These are phyloP conservation scores for Cynaeus angustus DNA, from an alignment of 2,888 invertebrate genomes.

Conservation along the genomic window DNA sequence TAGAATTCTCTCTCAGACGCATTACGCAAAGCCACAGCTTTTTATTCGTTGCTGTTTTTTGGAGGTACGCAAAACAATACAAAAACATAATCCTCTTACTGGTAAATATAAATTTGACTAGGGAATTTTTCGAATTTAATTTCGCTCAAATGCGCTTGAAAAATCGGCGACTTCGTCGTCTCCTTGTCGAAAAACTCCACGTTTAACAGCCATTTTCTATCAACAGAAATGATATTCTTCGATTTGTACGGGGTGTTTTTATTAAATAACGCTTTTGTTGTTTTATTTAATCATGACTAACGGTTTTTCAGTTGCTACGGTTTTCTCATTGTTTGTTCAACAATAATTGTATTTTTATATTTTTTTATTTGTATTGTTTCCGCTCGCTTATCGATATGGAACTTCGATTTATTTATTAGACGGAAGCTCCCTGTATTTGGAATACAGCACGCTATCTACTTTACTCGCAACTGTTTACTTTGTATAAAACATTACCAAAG, in stretches of 20 bases:
- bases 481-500: constrained; percentile 1
- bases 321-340: not conserved
- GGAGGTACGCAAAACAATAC: constrained; percentile 25
- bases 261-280: not conserved
- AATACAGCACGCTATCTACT: not conserved
- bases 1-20: constrained; percentile 48
- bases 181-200: too few species aligned
- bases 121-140: constrained; percentile 34
- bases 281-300: not conserved
- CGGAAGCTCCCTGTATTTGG: not conserved
- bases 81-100: constrained; percentile 39
- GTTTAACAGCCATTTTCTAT: too few species aligned
- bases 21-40: constrained; percentile 30
- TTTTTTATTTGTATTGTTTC: not conserved
- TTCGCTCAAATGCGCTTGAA: constrained; percentile 30
- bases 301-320: not conserved
- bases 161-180: constrained; percentile 11
- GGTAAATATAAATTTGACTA: constrained; percentile 32
- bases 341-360: constrained; percentile 11
- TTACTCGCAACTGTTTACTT: constrained; percentile 1
- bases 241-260: not conserved
- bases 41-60: constrained; percentile 29
- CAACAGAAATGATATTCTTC: too few species aligned
- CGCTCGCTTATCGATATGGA: not conserved
- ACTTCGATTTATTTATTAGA: not conserved